Conservation (phyloP, 92 coral and sea anemone genomes). For the Palythoa grandis region DNA sequence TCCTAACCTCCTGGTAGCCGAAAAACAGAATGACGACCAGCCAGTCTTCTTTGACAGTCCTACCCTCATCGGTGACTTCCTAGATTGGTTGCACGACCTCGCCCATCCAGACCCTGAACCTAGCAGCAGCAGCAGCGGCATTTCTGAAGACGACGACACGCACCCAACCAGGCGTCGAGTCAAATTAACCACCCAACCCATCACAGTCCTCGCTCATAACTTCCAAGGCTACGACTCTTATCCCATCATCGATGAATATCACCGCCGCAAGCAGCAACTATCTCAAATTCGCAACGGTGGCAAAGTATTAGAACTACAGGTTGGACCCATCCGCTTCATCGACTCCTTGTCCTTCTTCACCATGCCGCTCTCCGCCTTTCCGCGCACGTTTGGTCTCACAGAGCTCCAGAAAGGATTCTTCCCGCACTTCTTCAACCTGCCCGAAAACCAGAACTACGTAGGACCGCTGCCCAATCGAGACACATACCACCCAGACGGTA, state of each 20-base stretch:
- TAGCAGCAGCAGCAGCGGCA: too few species aligned
- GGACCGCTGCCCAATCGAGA: neutral
- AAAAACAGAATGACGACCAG: neutral
- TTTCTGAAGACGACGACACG: too few species aligned
- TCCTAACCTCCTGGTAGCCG: neutral
- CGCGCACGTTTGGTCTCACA: neutral
- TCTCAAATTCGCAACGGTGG: slow-evolving; percentile 4
- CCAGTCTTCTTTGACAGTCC: neutral
- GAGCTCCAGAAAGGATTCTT: neutral
- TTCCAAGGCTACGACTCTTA: slow-evolving; percentile 6
- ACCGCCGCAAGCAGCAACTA: too few species aligned
- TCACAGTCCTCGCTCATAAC: neutral
- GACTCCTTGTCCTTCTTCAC: neutral
- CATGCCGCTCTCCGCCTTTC: neutral
- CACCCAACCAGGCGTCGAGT: too few species aligned
- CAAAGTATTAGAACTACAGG: neutral
- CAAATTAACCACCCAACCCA: too few species aligned
- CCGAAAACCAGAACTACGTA: slow-evolving; percentile 1
- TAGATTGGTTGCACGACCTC: neutral
- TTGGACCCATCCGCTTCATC: neutral
- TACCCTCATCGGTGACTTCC: neutral
- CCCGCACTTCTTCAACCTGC: slow-evolving; percentile 24
- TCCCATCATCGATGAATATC: neutral
- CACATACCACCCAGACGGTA: too few species aligned
- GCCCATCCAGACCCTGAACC: neutral